These are phyloP conservation scores for Geodia barretti DNA, from an alignment of 37 sponge, comb jelly and placozoan species.

Conservation along the genomic window DNA sequence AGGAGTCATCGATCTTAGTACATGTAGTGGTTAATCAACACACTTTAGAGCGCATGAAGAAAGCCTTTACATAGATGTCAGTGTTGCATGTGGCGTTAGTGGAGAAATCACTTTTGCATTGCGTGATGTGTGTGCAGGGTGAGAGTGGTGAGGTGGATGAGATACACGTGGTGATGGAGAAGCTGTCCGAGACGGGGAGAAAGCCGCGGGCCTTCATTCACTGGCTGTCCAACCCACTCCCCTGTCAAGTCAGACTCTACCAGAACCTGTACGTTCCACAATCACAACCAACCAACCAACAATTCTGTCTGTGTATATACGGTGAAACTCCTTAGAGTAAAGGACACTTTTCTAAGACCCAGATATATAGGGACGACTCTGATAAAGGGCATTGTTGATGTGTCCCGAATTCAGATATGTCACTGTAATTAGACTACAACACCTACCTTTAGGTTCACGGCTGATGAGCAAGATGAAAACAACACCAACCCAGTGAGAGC, in stretches of 20 bases:
- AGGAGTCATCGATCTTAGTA: too few relatives aligned
- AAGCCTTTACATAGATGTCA: too few relatives aligned
- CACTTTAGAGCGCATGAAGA: too few relatives aligned
- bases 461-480: conserved; percentile 64
- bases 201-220: conserved; percentile 96
- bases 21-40: too few relatives aligned
- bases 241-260: conserved; percentile 76
- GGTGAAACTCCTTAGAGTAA: not conserved
- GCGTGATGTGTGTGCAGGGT: conserved; percentile 26
- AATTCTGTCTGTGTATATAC: not conserved
- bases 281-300: not conserved
- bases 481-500: conserved; percentile 21
- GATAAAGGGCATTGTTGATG: too few relatives aligned
- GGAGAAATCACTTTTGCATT: not conserved
- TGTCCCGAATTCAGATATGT: too few relatives aligned
- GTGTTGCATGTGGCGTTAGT: not conserved
- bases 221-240: conserved; percentile 85
- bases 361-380: not conserved
- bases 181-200: conserved; percentile 13
- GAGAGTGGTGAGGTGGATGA: conserved; percentile 51
- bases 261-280: conserved; percentile 65
- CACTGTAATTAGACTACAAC: too few relatives aligned
- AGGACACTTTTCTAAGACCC: not conserved
- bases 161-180: conserved; percentile 59
- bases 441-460: conserved; percentile 42